Base-by-base conservation (phyloP, 2,797 vertebrate species). In the Gymnoscopelus microlampas region DNA sequence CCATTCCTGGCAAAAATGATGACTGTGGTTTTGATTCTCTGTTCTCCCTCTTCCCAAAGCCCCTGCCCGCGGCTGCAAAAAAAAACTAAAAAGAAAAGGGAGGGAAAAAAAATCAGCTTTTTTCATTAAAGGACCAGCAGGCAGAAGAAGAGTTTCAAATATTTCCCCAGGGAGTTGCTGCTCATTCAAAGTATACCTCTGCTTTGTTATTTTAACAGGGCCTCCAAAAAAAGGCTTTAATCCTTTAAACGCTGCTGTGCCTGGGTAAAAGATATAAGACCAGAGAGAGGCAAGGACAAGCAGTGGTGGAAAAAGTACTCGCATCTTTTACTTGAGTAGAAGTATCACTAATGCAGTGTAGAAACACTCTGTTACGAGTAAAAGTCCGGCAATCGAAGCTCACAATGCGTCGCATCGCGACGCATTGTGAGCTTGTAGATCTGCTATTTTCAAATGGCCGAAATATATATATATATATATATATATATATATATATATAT, bases 181-280 rank as follows among this genome's bases (percentile, higher is more conserved):
- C 78, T 89, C 81, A 84, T 89, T 91, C 83, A 90, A 89, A 89
- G 84, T 77, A 64, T 77, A 79, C 76, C 73, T 82, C 74, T 70
- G 81, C 87, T 92, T 86, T 91, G 82, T 92, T 88, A 88, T 90
- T 91, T 82, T 79, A 89, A 78, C 65, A 86, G 68, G 64, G 68
- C 77, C 79, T 86, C 68, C 74, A 70, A 86, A 77, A 83, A 79
- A 78, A 60, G 19, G 60, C 78, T 91, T 90, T 91, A 89, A 93
- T 94, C 87, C 83, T 58, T 81, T 90, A 88, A 93, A 88, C 10
- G 44, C 77, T 82, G 81, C 76, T 71, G 74, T 65, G 80, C 78
- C 80, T 75, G 68, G 35, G 72, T 78, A 74, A 76, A 71, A 82
- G 67, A 86, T 78, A 85, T 73, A 83, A 89, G 87, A 85, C 44